phyloP scores from a whole-genome alignment of 2,113 vertebrate species.

The Prunella fulvescens region DNA sequence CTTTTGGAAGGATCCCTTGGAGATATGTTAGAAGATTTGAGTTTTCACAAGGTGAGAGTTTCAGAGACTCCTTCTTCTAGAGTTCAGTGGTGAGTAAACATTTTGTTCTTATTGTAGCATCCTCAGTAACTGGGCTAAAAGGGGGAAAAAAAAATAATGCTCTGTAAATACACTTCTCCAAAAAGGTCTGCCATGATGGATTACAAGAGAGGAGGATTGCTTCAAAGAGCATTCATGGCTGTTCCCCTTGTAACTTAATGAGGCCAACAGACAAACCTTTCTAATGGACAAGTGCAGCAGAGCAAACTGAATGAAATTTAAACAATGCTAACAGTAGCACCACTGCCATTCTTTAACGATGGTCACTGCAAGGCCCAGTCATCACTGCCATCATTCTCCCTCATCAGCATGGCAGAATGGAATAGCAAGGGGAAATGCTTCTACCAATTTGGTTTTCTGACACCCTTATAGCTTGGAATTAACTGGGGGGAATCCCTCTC shows the following conservation, averaged over 20 bases:
- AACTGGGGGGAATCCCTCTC: neutral
- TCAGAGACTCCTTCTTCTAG: conserved; percentile 59
- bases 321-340: neutral
- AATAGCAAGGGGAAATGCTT: neutral
- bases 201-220: neutral
- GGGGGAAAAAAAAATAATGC: neutral
- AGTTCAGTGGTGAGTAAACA: conserved; percentile 95
- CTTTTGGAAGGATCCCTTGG: neutral
- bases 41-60: neutral
- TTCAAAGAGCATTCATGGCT: neutral
- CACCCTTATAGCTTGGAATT: neutral
- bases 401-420: neutral
- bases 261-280: neutral
- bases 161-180: neutral
- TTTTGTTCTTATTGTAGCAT: conserved; percentile 69
- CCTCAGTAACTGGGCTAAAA: conserved; percentile 61
- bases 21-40: neutral
- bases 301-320: neutral
- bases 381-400: neutral
- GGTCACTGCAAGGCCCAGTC: neutral
- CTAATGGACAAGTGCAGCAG: neutral
- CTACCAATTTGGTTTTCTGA: neutral
- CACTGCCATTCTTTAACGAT: neutral
- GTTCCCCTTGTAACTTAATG: neutral
- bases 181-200: neutral